These are phyloP conservation scores for Rhynchonycteris naso DNA, from an alignment of 2,797 vertebrate species.

Conservation along the genomic window DNA sequence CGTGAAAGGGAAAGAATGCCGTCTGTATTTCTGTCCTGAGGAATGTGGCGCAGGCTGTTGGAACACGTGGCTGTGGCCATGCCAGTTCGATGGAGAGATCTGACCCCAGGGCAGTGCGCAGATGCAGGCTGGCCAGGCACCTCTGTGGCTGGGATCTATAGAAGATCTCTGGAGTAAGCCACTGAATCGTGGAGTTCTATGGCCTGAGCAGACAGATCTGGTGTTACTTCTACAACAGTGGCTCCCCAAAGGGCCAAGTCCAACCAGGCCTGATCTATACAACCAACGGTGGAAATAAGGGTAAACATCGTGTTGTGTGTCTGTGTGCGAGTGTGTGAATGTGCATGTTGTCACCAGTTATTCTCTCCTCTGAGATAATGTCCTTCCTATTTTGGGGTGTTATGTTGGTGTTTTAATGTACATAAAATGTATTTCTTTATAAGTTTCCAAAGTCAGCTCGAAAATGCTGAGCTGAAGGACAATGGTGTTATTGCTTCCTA, in stretches of 20 bases:
- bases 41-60: conserved; percentile 2
- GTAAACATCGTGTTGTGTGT: neutral
- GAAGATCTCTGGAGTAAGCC: neutral
- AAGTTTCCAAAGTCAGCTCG: conserved; percentile 51
- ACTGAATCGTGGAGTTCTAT: neutral
- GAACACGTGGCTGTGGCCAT: neutral
- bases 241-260: neutral
- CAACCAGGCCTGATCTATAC: neutral
- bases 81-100: neutral
- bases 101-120: neutral
- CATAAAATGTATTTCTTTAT: neutral
- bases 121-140: neutral
- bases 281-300: neutral
- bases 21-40: neutral
- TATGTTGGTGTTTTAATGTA: neutral
- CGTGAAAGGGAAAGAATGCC: neutral
- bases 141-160: neutral
- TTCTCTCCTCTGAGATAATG: neutral
- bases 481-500: conserved; percentile 41
- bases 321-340: neutral
- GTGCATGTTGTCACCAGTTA: accelerated
- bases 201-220: neutral
- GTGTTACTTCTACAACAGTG: neutral
- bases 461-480: conserved; percentile 51
- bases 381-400: neutral